phyloP scores from a whole-genome alignment of 2,888 invertebrate genomes.

The Caenorhabditis drosophilae region DNA sequence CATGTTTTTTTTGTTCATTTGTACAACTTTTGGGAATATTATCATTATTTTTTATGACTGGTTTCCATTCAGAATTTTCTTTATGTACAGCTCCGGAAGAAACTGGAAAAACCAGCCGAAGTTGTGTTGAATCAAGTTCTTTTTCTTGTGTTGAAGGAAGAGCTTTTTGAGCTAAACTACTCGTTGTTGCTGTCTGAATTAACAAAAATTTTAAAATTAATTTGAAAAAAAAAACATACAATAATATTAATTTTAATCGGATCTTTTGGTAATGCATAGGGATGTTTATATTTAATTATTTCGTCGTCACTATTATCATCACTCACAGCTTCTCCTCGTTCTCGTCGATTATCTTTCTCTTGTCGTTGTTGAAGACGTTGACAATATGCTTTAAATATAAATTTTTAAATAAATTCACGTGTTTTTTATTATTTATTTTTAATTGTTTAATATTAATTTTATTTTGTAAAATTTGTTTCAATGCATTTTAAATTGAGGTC shows the following conservation, averaged over 20 bases:
- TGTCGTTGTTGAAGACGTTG: conserved; percentile 41
- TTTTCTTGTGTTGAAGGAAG: conserved; percentile 15
- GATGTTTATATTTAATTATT: conserved; percentile 29
- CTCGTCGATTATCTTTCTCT: conserved; percentile 37
- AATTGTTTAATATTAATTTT: too few relatives aligned
- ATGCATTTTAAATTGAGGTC: not conserved
- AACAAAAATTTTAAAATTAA: not conserved
- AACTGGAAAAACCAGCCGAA: conserved; percentile 56
- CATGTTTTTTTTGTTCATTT: conserved; percentile 44
- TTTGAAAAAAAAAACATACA: conserved; percentile 11
- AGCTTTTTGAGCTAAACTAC: conserved; percentile 25
- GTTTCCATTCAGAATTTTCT: conserved; percentile 43
- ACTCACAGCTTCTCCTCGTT: conserved; percentile 40
- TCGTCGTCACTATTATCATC: conserved; percentile 38
- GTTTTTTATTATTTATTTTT: not conserved
- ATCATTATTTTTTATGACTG: conserved; percentile 36
- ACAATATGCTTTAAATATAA: conserved; percentile 48
- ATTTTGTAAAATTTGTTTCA: too few relatives aligned
- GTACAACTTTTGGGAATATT: conserved; percentile 42
- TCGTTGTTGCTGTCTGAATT: conserved; percentile 15
- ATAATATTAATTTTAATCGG: conserved; percentile 47
- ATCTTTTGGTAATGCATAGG: conserved; percentile 32
- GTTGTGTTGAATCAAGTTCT: conserved; percentile 22
- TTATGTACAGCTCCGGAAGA: conserved; percentile 58
- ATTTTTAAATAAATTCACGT: not conserved